phyloP scores from a whole-genome alignment of 2,888 invertebrate species.

The Cheilosia pagana region DNA sequence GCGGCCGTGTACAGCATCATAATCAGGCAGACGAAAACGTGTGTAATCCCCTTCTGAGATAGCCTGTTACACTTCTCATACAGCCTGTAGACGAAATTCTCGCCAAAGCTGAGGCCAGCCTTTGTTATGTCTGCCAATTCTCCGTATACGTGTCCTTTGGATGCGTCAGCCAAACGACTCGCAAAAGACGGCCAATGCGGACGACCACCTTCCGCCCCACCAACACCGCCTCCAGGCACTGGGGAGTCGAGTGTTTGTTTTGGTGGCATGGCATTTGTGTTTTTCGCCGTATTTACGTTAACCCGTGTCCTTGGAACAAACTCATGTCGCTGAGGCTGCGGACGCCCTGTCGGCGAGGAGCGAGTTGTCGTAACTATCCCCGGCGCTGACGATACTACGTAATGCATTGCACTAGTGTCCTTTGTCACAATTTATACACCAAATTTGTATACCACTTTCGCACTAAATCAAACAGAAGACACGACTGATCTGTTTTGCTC shows the following conservation, averaged over 20 bases:
- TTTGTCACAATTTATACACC: neutral
- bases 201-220: neutral
- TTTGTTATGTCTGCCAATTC: slow-evolving; percentile 84
- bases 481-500: neutral
- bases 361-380: neutral
- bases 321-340: slow-evolving; percentile 80
- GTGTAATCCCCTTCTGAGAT: slow-evolving; percentile 94
- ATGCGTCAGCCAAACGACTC: neutral
- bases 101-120: slow-evolving; percentile 92
- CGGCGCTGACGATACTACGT: neutral
- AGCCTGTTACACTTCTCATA: slow-evolving; percentile 90
- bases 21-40: slow-evolving; percentile 91
- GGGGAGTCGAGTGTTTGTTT: neutral
- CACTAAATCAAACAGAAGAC: neutral
- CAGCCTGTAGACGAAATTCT: slow-evolving; percentile 91
- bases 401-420: neutral
- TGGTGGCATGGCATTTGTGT: too few species aligned
- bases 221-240: neutral
- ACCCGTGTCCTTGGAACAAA: neutral
- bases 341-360: neutral
- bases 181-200: neutral
- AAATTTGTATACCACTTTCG: neutral
- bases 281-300: neutral
- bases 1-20: slow-evolving; percentile 90
- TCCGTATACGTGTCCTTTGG: neutral